phyloP scores from a whole-genome alignment of 2,113 vertebrate species.

The Eurystomus gularis region DNA sequence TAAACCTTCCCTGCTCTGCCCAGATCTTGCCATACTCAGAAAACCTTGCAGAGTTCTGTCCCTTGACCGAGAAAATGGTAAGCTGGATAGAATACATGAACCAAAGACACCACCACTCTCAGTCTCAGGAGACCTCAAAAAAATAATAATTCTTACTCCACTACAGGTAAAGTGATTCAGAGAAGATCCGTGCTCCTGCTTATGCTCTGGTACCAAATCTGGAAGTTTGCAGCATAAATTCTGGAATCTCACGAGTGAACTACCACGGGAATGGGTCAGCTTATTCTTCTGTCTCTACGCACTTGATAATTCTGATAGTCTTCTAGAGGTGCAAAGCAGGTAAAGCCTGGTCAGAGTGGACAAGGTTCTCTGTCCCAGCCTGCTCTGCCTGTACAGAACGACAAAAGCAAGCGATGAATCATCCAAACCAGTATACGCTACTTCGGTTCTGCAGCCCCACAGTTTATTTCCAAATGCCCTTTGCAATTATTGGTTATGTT shows the following conservation, averaged over 20 bases:
- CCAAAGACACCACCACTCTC: neutral
- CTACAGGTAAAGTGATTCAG: slow-evolving; percentile 14
- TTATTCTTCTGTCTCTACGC: neutral
- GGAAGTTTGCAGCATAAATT: neutral
- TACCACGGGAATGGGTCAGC: neutral
- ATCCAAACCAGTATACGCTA: neutral
- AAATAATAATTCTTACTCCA: neutral
- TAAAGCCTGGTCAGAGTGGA: neutral
- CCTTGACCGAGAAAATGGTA: neutral
- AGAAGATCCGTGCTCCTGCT: slow-evolving; percentile 12
- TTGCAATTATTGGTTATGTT: neutral
- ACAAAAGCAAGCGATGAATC: slow-evolving; percentile 18
- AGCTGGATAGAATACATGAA: neutral
- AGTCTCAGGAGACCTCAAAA: neutral
- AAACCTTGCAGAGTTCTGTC: slow-evolving; percentile 6
- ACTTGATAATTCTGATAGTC: neutral
- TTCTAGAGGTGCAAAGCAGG: neutral
- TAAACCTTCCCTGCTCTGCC: neutral
- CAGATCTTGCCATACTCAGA: neutral
- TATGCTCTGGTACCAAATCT: neutral
- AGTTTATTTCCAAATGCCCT: slow-evolving; percentile 38
- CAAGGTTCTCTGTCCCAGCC: neutral
- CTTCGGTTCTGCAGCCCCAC: slow-evolving; percentile 1
- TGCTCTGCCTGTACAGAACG: neutral
- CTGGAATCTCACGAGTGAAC: neutral